Percentiles rank a stretch among this genome's conserved stretches.
These are phyloP conservation scores for Drosophila orosa DNA, from an alignment of 1,140 invertebrate species.

Conservation along the genomic window DNA sequence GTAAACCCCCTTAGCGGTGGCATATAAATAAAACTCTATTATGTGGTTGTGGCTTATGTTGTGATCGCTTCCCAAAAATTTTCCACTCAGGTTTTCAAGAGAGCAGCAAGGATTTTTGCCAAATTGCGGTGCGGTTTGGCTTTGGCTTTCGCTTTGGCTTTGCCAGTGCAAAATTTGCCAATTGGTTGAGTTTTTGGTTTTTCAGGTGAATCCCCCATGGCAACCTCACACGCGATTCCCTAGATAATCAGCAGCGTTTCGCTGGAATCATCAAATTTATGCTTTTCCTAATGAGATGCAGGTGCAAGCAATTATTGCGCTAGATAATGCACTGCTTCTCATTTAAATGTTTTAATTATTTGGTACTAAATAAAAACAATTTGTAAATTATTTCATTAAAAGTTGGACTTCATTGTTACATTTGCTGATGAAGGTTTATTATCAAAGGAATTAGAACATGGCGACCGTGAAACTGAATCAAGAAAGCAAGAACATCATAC, in stretches of 20 bases:
- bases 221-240: neutral
- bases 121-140: conserved; percentile 46
- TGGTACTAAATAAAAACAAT: neutral
- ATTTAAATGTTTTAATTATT: neutral
- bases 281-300: conserved; percentile 10
- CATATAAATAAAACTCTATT: conserved; percentile 77
- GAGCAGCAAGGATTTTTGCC: conserved; percentile 14
- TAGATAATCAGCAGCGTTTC: conserved; percentile 12
- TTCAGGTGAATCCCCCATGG: conserved; percentile 13
- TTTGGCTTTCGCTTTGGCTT: conserved; percentile 17
- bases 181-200: conserved; percentile 29
- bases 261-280: conserved; percentile 4
- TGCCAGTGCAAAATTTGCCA: conserved; percentile 29
- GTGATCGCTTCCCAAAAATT: conserved; percentile 65
- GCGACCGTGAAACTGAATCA: no score
- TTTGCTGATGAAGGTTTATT: neutral
- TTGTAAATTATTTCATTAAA: neutral
- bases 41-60: conserved; percentile 77
- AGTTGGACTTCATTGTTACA: neutral
- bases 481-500: no score
- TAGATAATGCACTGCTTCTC: neutral
- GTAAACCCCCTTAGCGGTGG: conserved; percentile 29
- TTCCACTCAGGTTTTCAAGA: conserved; percentile 29
- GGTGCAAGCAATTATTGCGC: neutral
- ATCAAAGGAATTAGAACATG: no score